phyloP scores from a whole-genome alignment of 2,113 vertebrate genomes.

The Aspidoscelis tigris region DNA sequence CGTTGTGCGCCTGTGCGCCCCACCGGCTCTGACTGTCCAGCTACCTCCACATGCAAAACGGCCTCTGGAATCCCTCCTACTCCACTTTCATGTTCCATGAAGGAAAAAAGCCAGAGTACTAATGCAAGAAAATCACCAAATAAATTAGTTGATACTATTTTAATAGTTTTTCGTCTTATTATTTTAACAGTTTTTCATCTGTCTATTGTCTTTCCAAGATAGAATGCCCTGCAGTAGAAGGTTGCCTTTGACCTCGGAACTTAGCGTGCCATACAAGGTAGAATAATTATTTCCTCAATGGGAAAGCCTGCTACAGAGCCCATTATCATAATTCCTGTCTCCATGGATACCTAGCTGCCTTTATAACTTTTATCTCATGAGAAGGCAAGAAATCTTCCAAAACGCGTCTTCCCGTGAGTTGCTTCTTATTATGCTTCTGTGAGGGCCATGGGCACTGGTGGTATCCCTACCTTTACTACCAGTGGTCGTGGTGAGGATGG shows the following conservation, averaged over 20 bases:
- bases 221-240: not conserved
- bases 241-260: conserved; percentile 41
- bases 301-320: conserved; percentile 61
- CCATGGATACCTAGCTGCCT: conserved; percentile 58
- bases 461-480: too few species aligned
- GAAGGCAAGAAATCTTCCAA: conserved; percentile 54
- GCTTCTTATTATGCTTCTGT: conserved; percentile 47
- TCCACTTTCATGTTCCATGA: too few species aligned
- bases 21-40: too few species aligned
- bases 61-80: too few species aligned
- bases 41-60: too few species aligned
- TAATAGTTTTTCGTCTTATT: accelerated
- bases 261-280: conserved; percentile 48
- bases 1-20: too few species aligned
- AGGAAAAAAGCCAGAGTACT: too few species aligned
- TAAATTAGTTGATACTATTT: too few species aligned
- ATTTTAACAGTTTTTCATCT: accelerated
- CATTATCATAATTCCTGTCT: conserved; percentile 61
- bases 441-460: too few species aligned
- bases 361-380: conserved; percentile 55
- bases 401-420: not conserved
- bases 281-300: conserved; percentile 61
- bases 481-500: too few species aligned
- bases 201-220: not conserved
- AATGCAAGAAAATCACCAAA: too few species aligned